Conservation (phyloP, 2,888 invertebrate species). For the Cantharis nigra region DNA sequence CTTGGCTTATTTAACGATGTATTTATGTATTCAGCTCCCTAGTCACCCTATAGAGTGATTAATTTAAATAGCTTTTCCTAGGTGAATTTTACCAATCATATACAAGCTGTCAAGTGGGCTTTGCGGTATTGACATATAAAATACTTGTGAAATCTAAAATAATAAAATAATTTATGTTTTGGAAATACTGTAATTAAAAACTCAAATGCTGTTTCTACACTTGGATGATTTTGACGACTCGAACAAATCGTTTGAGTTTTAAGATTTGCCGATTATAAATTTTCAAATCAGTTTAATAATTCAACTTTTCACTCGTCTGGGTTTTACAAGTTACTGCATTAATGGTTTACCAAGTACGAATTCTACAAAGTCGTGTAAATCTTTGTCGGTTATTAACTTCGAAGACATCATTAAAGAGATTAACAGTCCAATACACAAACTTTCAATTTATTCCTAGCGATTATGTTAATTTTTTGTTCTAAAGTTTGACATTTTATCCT, state of each 20-base stretch:
- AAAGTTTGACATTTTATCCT: not conserved
- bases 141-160: no score
- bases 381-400: not conserved
- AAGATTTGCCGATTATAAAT: not conserved
- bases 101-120: not conserved
- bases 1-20: not conserved
- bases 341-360: not conserved
- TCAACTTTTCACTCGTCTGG: not conserved
- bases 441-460: not conserved
- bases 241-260: not conserved
- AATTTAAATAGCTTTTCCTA: not conserved
- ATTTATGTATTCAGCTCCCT: not conserved
- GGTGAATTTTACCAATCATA: not conserved
- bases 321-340: not conserved
- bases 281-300: not conserved
- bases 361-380: not conserved
- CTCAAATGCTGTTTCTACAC: not conserved
- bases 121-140: not conserved
- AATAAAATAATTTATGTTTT: no score
- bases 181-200: no score
- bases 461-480: not conserved
- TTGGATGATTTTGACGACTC: not conserved
- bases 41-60: not conserved
- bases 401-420: not conserved
- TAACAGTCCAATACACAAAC: not conserved